Evolutionary conservation across 1,140 invertebrate species (phyloP), one percentile per base, ranked within the genome.

Genomic region (Aphelinus atriplicis): DNA sequence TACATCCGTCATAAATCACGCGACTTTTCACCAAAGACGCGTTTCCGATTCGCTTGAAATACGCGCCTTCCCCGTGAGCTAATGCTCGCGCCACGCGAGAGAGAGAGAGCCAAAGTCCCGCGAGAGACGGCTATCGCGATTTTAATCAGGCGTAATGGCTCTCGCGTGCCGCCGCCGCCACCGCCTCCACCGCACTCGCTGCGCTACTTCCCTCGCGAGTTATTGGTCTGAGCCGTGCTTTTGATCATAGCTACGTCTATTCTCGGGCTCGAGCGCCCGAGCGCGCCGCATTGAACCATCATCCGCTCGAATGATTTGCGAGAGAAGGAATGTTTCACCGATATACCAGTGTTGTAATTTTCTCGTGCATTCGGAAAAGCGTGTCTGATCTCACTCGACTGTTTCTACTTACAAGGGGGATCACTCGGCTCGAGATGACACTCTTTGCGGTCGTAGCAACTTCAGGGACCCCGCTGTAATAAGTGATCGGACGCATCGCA

Each of bases 1-100:
- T 75, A 70, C 73, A 74, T 75, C 67, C 61, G 71, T 65, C 55
- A 63, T 56, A 67, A 71, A 71, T 72, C 69, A 76, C 26, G 63
- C 56, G 42, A 63, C 58, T 71, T 69, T 63, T 65, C 69, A 72
- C 7, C 61, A 66, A 53, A 46, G 67, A 53, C 56, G 60, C 73
- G 73, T 70, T 75, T 69, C 67, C 73, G 73, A 75, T 70, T 75
- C 73, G 64, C 73, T 75, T 70, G 66, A 75, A 70, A 70, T 70
- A 70, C 66, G 53, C 48, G 57, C 57, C 46, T 70, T 75, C 70
- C 58, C 73, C 26, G 26, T 26, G 46, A 56, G 5, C 42, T 7
- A 2, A n/a, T 5, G 42, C 45, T 3, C 10, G 7, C n/a, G 43
- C 61, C 43, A 26, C 26, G 26, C 26, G 26, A 26, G 26, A 26